Percentiles rank a stretch among this genome's conserved stretches.
Evolutionary conservation across 2,113 vertebrate species (phyloP).

Genomic region (Notothenia rossii): DNA sequence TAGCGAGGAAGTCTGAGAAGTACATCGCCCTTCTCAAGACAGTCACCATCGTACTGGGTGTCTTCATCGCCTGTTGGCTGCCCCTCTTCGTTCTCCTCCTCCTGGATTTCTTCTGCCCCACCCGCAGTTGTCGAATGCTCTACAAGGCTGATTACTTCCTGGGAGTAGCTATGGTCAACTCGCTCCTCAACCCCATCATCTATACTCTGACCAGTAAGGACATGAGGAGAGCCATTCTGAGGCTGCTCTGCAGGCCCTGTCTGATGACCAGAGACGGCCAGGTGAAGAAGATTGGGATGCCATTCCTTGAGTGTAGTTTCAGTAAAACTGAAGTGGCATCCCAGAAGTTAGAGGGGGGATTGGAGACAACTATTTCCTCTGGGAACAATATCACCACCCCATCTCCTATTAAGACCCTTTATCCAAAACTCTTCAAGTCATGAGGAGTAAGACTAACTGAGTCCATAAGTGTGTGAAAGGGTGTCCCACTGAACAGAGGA

Average conservation of each 20-base stretch:
- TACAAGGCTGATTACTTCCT: conserved; percentile 91
- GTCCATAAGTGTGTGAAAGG: conserved; percentile 28
- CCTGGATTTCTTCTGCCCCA: conserved; percentile 87
- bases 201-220: conserved; percentile 92
- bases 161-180: conserved; percentile 92
- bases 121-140: conserved; percentile 80
- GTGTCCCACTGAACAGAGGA: conserved; percentile 42
- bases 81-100: conserved; percentile 91
- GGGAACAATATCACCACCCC: conserved; percentile 79
- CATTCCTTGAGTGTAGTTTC: conserved; percentile 86
- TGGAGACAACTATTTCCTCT: conserved; percentile 85
- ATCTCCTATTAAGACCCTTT: conserved; percentile 79
- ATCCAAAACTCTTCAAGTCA: conserved; percentile 76
- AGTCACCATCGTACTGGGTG: conserved; percentile 89
- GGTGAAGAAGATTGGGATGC: conserved; percentile 82
- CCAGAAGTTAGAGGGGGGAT: conserved; percentile 80
- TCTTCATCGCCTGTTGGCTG: conserved; percentile 91
- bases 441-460: conserved; percentile 53
- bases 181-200: conserved; percentile 92
- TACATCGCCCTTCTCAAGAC: conserved; percentile 90
- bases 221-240: conserved; percentile 88
- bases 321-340: conserved; percentile 85
- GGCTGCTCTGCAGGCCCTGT: conserved; percentile 85
- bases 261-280: conserved; percentile 75
- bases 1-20: conserved; percentile 81